phyloP scores from a whole-genome alignment of 2,113 vertebrate genomes.

The Steatornis caripensis region DNA sequence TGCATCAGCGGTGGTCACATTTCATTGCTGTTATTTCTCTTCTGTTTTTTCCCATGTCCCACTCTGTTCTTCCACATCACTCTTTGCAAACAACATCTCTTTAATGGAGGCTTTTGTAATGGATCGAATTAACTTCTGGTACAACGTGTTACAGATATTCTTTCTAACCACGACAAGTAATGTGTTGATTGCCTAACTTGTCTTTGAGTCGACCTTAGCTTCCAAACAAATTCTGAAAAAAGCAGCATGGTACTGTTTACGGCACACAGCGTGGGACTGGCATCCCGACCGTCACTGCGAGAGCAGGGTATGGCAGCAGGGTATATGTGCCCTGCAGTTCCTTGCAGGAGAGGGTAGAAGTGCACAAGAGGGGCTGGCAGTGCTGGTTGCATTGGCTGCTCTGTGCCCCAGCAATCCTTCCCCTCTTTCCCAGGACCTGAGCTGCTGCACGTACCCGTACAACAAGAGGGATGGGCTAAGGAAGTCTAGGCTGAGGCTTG shows the following conservation, averaged over 20 bases:
- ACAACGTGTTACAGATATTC: background rate
- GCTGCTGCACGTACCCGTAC: background rate
- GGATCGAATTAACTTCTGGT: background rate
- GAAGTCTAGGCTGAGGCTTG: background rate
- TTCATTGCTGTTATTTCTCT: background rate
- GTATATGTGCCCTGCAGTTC: background rate
- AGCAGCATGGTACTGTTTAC: background rate
- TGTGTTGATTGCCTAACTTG: background rate
- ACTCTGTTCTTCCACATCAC: background rate
- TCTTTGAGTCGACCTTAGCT: background rate
- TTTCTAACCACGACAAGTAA: background rate
- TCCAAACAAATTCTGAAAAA: background rate
- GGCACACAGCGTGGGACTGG: background rate
- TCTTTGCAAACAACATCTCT: background rate
- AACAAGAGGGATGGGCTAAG: background rate
- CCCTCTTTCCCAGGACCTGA: background rate
- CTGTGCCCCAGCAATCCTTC: background rate
- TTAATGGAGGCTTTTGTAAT: background rate
- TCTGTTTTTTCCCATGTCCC: background rate
- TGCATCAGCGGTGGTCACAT: background rate
- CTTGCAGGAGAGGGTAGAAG: background rate
- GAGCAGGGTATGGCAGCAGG: fast-evolving
- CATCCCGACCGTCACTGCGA: background rate
- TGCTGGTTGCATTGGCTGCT: background rate
- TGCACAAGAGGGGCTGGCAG: background rate